Evolutionary conservation across 2,113 vertebrate genomes (phyloP).

Genomic region (Edolisoma coerulescens): DNA sequence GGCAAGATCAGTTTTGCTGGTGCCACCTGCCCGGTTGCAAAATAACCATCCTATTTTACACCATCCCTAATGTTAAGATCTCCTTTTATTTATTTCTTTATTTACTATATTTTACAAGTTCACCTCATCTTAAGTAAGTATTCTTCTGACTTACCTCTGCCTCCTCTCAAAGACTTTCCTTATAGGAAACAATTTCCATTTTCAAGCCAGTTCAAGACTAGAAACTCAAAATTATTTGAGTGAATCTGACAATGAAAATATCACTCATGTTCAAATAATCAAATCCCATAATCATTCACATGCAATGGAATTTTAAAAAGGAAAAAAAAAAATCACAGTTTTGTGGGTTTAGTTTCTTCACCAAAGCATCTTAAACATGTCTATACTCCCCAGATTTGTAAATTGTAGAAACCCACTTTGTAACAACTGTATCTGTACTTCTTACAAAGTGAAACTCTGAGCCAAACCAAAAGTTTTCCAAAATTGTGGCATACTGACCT

Average conservation of each 20-base stretch:
- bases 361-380: background rate
- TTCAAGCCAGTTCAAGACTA: background rate
- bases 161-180: background rate
- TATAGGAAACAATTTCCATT: background rate
- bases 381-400: background rate
- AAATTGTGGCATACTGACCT: background rate
- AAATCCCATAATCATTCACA: background rate
- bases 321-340: background rate
- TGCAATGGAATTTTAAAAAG: background rate
- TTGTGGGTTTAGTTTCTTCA: background rate
- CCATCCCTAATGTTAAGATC: background rate
- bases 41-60: background rate
- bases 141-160: background rate
- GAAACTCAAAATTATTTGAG: background rate
- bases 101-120: background rate
- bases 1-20: background rate
- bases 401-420: background rate
- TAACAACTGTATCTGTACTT: background rate
- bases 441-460: background rate
- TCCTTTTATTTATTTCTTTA: background rate
- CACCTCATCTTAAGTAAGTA: background rate
- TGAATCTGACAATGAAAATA: background rate
- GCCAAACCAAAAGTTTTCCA: background rate
- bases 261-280: background rate
- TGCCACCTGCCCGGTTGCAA: rapidly evolving